Conservation (phyloP, 2,888 invertebrate species). For the Drosophila yooni region DNA sequence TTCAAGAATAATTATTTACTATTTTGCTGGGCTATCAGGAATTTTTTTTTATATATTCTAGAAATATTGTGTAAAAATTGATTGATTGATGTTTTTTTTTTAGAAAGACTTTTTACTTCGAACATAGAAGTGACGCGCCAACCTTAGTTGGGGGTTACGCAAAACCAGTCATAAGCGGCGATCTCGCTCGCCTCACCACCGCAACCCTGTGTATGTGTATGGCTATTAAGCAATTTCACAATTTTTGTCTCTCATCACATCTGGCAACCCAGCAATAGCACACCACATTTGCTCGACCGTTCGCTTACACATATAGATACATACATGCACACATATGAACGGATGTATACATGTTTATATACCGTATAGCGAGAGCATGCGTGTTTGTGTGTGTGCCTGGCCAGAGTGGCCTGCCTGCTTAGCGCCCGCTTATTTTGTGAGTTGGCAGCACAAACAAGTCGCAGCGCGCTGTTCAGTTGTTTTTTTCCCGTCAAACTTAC, state of each 20-base stretch:
- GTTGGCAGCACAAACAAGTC: slow-evolving; percentile 67
- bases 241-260: slow-evolving; percentile 33
- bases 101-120: slow-evolving; percentile 29
- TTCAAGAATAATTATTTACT: background rate
- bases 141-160: slow-evolving; percentile 51
- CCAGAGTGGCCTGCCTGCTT: slow-evolving; percentile 56
- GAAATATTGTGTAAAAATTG: background rate
- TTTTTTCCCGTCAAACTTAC: slow-evolving; percentile 64
- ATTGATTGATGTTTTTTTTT: background rate
- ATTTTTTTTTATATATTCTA: background rate
- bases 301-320: slow-evolving; percentile 21
- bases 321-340: slow-evolving; percentile 32
- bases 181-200: slow-evolving; percentile 46
- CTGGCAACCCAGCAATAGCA: slow-evolving; percentile 51
- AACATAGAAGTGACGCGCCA: slow-evolving; percentile 48
- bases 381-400: slow-evolving; percentile 49
- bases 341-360: slow-evolving; percentile 46
- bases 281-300: slow-evolving; percentile 32
- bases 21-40: background rate
- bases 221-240: slow-evolving; percentile 47
- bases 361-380: slow-evolving; percentile 23
- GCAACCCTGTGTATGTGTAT: slow-evolving; percentile 43
- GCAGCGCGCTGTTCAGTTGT: slow-evolving; percentile 66
- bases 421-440: slow-evolving; percentile 67
- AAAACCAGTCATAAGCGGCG: slow-evolving; percentile 43